These are phyloP conservation scores for Amazona guildingii DNA, from an alignment of 2,113 vertebrate genomes.

Conservation along the genomic window DNA sequence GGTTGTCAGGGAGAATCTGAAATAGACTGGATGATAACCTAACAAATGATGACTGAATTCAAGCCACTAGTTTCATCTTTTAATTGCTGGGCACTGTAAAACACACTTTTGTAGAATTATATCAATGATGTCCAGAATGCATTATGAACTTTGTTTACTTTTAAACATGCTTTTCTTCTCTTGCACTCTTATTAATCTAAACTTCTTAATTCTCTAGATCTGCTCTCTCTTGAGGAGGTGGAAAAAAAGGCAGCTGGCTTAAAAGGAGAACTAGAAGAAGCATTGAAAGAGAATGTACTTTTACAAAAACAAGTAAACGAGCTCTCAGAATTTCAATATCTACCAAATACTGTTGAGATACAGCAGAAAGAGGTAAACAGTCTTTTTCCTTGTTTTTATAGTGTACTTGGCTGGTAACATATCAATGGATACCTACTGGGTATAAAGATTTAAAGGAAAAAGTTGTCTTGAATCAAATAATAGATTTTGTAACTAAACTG, in stretches of 20 bases:
- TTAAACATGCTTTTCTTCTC: not conserved
- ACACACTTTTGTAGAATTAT: not conserved
- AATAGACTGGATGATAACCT: not conserved
- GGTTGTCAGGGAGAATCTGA: not conserved
- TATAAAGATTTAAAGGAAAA: not conserved
- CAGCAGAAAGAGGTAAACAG: conserved; percentile 77
- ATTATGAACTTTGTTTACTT: not conserved
- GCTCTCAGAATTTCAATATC: conserved; percentile 63
- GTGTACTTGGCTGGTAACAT: not conserved
- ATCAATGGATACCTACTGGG: not conserved
- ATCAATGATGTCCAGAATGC: not conserved
- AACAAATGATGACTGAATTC: not conserved
- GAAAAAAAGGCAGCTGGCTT: conserved; percentile 74
- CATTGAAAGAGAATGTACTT: conserved; percentile 63
- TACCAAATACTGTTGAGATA: conserved; percentile 64
- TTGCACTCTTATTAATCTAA: not conserved
- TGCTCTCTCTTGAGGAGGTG: conserved; percentile 68
- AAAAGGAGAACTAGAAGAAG: conserved; percentile 75
- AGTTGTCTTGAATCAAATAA: not conserved
- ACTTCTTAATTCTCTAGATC: conserved; percentile 46
- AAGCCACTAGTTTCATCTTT: not conserved
- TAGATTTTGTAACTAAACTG: not conserved
- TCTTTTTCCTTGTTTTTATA: not conserved
- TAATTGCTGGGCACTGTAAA: not conserved
- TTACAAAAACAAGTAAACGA: conserved; percentile 68